Evolutionary conservation across 2,888 invertebrate species (phyloP), one percentile per base, ranked within the genome.

Genomic region (Hartigia nigra): DNA sequence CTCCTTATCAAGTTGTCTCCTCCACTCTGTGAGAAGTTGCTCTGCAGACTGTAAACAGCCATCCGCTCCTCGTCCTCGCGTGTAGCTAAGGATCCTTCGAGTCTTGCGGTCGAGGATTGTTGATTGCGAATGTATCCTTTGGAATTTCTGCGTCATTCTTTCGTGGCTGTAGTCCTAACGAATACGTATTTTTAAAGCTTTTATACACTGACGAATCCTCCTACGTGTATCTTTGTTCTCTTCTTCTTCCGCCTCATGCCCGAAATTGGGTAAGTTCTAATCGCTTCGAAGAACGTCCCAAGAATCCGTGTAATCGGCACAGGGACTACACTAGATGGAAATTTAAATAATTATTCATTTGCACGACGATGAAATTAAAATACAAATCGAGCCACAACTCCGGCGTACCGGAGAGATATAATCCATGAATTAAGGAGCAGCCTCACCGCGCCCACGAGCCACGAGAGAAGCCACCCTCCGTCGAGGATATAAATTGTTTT

Each of bases 291-390:
- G 55, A 55, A 23, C 23, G 23, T 55, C 23, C 9, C 23, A 55
- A 55, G 55, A 55, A 5, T 55, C 55, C 2, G 23, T 23, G 55
- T 55, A 14, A 2, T 23, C 55, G 55, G 55, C 9, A 9, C 55
- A 55, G 5, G 55, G 55, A 9, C 55, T 14, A 31, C 72, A 23
- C 72, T 72, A 72, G 72, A 72, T 72, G 72, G 1, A 72, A 82
- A 86, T 87, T 83, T 82, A 80, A 84, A 87, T 87, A 87, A 87
- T 87, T 85, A 86, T 86, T 85, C 86, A 85, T 84, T 85, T 78
- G 77, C 76, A 55, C 79, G 78, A 78, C 35, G 76, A 82, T 82
- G 82, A 86, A 87, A 87, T 86, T 85, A 84, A 83, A 86, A 86
- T 83, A 82, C 82, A 83, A 85, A 78, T 79, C 81, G 79, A 69